These are phyloP conservation scores for Stictonetta naevosa DNA, from an alignment of 2,113 vertebrate species.

Conservation along the genomic window DNA sequence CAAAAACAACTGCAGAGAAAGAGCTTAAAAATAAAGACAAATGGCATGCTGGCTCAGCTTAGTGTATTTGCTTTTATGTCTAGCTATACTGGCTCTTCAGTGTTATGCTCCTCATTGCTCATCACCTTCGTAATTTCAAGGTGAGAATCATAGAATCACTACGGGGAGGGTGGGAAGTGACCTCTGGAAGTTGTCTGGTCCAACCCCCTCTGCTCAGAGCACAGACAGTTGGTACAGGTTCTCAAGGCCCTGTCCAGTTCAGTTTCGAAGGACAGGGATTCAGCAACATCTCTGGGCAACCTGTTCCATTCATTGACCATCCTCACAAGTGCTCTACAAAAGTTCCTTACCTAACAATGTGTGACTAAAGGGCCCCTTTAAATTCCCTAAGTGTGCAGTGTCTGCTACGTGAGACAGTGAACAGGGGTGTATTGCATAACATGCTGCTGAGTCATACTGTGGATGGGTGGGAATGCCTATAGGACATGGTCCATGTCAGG, in stretches of 20 bases:
- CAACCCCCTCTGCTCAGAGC: neutral
- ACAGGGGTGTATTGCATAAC: neutral
- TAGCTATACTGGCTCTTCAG: neutral
- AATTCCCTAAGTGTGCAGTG: neutral
- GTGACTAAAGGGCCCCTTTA: neutral
- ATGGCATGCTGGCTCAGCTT: neutral
- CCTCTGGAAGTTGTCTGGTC: neutral
- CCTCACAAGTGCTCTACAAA: neutral
- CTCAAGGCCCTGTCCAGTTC: neutral
- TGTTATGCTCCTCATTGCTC: neutral
- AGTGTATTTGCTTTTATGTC: neutral
- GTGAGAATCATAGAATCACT: neutral
- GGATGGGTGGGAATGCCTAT: neutral
- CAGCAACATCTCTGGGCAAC: rapidly evolving
- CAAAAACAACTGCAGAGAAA: neutral
- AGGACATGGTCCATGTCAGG: rapidly evolving
- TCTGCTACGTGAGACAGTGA: neutral
- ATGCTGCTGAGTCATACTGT: rapidly evolving
- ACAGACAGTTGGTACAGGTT: neutral
- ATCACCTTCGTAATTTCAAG: neutral
- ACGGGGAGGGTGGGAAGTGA: neutral
- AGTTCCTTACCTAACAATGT: neutral
- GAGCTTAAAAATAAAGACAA: neutral
- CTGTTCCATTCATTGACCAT: neutral
- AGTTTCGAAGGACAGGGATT: neutral